A percentile compares a stretch with the other conserved stretches of the same genome.
These are phyloP conservation scores for Eurystomus gularis DNA, from an alignment of 2,113 vertebrate genomes.

Conservation along the genomic window DNA sequence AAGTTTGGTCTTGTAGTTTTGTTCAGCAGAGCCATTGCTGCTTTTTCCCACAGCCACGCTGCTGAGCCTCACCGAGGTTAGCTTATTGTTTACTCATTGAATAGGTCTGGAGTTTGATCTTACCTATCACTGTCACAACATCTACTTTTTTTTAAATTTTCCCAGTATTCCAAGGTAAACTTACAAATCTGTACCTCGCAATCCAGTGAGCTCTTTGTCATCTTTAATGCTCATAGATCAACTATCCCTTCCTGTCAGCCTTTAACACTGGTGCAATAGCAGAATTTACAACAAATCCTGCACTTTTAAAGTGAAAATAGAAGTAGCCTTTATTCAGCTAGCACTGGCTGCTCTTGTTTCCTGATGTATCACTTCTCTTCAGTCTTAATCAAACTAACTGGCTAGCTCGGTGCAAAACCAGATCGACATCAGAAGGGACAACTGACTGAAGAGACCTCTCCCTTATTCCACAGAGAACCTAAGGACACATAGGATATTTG, in stretches of 20 bases:
- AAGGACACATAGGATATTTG: background rate
- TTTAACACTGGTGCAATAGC: background rate
- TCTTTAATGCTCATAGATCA: background rate
- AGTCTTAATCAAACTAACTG: background rate
- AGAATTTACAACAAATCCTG: background rate
- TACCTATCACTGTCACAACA: background rate
- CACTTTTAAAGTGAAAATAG: background rate
- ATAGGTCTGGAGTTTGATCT: background rate
- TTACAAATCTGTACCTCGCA: background rate
- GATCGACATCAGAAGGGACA: background rate
- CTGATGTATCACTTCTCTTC: background rate
- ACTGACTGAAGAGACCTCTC: accelerated
- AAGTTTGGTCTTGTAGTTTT: background rate
- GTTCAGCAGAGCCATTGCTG: background rate
- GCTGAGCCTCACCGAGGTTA: background rate
- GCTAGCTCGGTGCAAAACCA: background rate
- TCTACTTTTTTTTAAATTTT: background rate
- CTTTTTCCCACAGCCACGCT: background rate
- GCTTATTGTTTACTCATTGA: background rate
- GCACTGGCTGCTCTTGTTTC: background rate
- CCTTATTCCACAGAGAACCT: background rate
- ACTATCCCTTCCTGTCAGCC: background rate
- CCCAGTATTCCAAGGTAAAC: background rate
- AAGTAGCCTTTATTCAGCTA: background rate
- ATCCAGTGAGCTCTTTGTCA: background rate